Percentiles rank a stretch among this genome's conserved stretches.
These are phyloP conservation scores for Trogon surrucura DNA, from an alignment of 2,113 vertebrate genomes.

Conservation along the genomic window DNA sequence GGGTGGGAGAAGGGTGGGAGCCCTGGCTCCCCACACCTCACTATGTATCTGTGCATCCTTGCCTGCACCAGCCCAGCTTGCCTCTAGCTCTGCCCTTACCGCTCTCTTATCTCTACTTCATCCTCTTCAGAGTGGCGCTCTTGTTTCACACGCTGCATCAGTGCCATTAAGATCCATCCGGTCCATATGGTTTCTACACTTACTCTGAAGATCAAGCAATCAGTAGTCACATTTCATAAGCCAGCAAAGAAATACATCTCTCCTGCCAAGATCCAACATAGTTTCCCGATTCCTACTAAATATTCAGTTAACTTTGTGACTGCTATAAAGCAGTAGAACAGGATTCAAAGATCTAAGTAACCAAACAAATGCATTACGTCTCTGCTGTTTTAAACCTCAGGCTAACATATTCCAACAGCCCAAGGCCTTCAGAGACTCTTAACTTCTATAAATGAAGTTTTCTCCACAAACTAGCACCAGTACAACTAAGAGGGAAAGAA, in stretches of 20 bases:
- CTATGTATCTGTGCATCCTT: neutral
- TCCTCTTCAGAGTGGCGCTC: neutral
- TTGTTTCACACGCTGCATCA: neutral
- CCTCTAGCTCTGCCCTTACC: neutral
- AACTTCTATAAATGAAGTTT: neutral
- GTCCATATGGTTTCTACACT: neutral
- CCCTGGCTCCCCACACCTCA: accelerated
- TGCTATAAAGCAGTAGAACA: neutral
- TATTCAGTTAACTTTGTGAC: neutral
- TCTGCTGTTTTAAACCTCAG: neutral
- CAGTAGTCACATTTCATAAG: neutral
- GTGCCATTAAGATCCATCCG: neutral
- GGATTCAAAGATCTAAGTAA: neutral
- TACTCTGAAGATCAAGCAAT: neutral
- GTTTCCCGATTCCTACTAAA: neutral
- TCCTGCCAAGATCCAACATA: neutral
- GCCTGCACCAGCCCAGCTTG: neutral
- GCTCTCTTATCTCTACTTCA: neutral
- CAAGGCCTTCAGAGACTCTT: neutral
- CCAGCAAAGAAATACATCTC: neutral
- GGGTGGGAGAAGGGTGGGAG: neutral
- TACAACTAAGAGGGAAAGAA: neutral
- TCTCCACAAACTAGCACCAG: neutral
- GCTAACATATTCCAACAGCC: neutral
- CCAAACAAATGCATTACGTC: neutral